Base-by-base conservation (phyloP, 2,888 invertebrate genomes). In the Seira sanloemensis region DNA sequence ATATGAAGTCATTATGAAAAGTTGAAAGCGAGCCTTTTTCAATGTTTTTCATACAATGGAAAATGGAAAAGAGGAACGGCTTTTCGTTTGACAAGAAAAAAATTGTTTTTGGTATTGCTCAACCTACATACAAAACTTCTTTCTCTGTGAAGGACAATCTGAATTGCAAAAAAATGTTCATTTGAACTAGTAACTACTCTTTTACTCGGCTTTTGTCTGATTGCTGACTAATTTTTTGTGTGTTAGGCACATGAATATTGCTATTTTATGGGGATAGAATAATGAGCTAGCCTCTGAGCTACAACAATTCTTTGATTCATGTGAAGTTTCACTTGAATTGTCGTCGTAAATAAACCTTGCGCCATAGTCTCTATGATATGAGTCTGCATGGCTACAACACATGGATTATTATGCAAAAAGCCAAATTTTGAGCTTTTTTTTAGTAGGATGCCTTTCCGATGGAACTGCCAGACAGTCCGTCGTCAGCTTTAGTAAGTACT, bases 1-100 rank as follows among this genome's bases (percentile, higher is more conserved):
- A n/a, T n/a, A 23, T 62, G 62, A 62, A 62, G 62, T 62, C 62
- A 62, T 21, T 5, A n/a, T 58, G 58, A 58, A 58, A 58, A 58
- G 9, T 58, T 58, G 58, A 62, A 37, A 37, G 16, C 62, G 21
- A 62, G 21, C 62, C 2, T 62, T 62, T 62, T 2, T n/a, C n/a
- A n/a, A n/a, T n/a, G 12, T 62, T 1, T 23, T 21, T 62, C 62
- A 62, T 21, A 62, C n/a, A 21, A 62, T 62, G 62, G 62, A 7
- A 62, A 62, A 62, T 23, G 62, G 12, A 21, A 1, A 21, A 62
- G 21, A 16, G 62, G 21, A 23, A 62, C 21, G 62, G 21, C 21
- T 7, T 16, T 9, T 62, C 21, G 19, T 62, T 62, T 62, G 4
- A 62, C n/a, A n/a, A n/a, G n/a, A 37, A 12, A 37, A 37, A 37